Percentiles rank a stretch among this genome's conserved stretches.
These are phyloP conservation scores for Alethe castanea DNA, from an alignment of 2,113 vertebrate genomes.

Conservation along the genomic window DNA sequence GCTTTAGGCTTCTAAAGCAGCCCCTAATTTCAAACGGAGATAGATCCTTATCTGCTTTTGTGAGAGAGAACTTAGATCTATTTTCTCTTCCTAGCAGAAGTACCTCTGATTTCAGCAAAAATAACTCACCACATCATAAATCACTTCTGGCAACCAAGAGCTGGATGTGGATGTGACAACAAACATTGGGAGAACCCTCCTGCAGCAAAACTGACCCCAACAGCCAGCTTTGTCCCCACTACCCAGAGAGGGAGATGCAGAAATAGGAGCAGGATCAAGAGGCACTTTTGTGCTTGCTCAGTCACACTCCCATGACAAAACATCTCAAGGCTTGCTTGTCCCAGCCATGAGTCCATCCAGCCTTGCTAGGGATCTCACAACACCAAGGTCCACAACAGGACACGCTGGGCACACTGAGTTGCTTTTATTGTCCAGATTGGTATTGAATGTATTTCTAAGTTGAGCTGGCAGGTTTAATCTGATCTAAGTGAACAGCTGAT, in stretches of 20 bases:
- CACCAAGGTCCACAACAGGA: neutral
- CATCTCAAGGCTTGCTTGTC: neutral
- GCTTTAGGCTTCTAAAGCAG: conserved; percentile 12
- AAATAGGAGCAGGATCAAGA: neutral
- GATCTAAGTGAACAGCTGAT: neutral
- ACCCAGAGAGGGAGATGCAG: neutral
- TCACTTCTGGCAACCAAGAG: neutral
- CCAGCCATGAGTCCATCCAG: neutral
- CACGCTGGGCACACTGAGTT: neutral
- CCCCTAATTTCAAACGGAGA: neutral
- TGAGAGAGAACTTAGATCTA: neutral
- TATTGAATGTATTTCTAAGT: neutral
- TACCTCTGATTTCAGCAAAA: neutral
- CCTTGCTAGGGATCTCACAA: neutral
- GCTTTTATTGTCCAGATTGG: neutral
- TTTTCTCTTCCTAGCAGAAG: neutral
- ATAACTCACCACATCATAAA: neutral
- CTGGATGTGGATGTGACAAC: neutral
- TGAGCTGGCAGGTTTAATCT: neutral
- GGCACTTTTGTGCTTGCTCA: neutral
- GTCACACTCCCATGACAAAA: neutral
- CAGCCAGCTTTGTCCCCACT: neutral
- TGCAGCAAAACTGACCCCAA: neutral
- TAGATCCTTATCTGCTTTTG: neutral
- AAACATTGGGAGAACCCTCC: neutral